Percentiles rank a stretch among this genome's conserved stretches.
These are phyloP conservation scores for Zaprionus africanus DNA, from an alignment of 1,140 invertebrate genomes.

Conservation along the genomic window DNA sequence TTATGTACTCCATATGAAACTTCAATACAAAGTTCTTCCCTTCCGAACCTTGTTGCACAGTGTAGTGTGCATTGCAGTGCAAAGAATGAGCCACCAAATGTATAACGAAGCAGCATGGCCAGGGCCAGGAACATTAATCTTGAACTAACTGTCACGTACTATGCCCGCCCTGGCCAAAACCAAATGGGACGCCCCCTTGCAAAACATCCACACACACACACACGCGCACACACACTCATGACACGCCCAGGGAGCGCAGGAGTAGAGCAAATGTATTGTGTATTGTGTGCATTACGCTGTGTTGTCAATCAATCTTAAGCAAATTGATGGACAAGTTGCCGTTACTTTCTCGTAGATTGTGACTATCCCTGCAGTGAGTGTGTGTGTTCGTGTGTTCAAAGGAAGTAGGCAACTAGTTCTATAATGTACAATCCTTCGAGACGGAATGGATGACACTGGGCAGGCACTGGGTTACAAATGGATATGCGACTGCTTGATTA, in stretches of 20 bases:
- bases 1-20: background rate
- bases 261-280: constrained; percentile 70
- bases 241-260: constrained; percentile 32
- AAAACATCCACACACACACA: background rate
- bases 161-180: constrained; percentile 32
- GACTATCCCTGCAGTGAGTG: background rate
- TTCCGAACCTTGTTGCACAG: constrained; percentile 8
- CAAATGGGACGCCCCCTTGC: constrained; percentile 21
- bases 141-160: constrained; percentile 67
- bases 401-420: constrained; percentile 65
- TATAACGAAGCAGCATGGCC: constrained; percentile 68
- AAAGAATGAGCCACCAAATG: constrained; percentile 58
- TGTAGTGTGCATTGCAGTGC: constrained; percentile 50
- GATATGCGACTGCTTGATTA: constrained; percentile 55
- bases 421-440: constrained; percentile 9
- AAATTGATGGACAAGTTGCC: constrained; percentile 83
- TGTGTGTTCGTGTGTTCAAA: constrained; percentile 40
- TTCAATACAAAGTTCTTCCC: background rate
- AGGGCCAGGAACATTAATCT: constrained; percentile 73
- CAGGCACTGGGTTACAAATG: constrained; percentile 33
- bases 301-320: constrained; percentile 81
- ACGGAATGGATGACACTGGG: constrained; percentile 5
- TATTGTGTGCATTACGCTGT: constrained; percentile 80
- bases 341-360: constrained; percentile 50
- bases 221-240: background rate